These are phyloP conservation scores for Eupithecia centaureata DNA, from an alignment of 2,888 invertebrate species.

Conservation along the genomic window DNA sequence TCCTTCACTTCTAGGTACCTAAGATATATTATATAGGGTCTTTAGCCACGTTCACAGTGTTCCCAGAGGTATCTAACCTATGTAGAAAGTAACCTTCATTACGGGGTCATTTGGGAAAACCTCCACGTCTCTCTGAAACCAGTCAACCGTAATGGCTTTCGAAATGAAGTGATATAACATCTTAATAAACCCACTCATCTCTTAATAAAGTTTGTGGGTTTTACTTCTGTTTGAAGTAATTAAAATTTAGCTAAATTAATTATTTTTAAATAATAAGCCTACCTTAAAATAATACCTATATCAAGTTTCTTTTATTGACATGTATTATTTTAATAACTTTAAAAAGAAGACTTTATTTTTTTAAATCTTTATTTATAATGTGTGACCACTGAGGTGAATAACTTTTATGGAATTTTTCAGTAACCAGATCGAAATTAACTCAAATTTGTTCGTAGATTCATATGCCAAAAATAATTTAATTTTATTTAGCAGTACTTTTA, in stretches of 20 bases:
- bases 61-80: slow-evolving; percentile 15
- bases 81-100: slow-evolving; percentile 25
- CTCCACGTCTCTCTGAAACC: slow-evolving; percentile 28
- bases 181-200: slow-evolving; percentile 23
- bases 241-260: not conserved
- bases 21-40: not conserved
- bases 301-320: too few relatives aligned
- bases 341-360: too few relatives aligned
- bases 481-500: too few relatives aligned
- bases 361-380: too few relatives aligned
- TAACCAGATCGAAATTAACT: too few relatives aligned
- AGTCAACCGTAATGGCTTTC: slow-evolving; percentile 34
- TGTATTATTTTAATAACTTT: too few relatives aligned
- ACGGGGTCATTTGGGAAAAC: slow-evolving; percentile 32
- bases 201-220: slow-evolving; percentile 4
- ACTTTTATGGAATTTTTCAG: too few relatives aligned
- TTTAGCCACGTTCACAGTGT: slow-evolving; percentile 5
- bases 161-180: slow-evolving; percentile 32
- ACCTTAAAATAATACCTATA: too few relatives aligned
- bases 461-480: too few relatives aligned
- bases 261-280: not conserved
- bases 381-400: too few relatives aligned
- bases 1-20: not conserved
- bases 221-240: too few relatives aligned
- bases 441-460: too few relatives aligned